Percentiles rank a stretch among this genome's conserved stretches.
These are phyloP conservation scores for Taeniopygia guttata DNA, from an alignment of 2,797 vertebrate genomes.

Conservation along the genomic window DNA sequence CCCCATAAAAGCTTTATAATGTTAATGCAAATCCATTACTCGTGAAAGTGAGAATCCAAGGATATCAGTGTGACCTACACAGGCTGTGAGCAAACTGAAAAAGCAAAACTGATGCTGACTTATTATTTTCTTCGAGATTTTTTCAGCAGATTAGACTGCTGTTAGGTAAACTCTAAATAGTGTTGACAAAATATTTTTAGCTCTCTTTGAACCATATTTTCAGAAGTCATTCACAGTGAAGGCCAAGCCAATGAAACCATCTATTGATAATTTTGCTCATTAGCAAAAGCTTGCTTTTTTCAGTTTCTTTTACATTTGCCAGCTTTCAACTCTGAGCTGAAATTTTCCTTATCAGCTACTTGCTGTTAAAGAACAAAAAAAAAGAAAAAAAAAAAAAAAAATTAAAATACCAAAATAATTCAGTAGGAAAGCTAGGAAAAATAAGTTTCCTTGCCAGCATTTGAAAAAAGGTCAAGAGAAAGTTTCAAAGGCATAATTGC, in stretches of 20 bases:
- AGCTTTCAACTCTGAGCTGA: not conserved
- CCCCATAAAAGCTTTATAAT: not conserved
- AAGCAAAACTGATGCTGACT: not conserved
- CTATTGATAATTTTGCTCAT: not conserved
- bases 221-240: not conserved
- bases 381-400: not conserved
- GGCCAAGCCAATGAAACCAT: not conserved
- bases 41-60: not conserved
- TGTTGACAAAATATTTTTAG: not conserved
- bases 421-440: not conserved
- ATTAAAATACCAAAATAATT: not conserved
- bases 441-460: not conserved
- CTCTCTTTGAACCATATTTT: not conserved
- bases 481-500: not conserved
- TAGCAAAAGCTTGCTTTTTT: not conserved
- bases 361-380: not conserved
- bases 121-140: not conserved
- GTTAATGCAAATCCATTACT: not conserved
- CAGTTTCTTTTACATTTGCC: not conserved
- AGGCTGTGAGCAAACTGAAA: not conserved
- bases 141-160: not conserved
- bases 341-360: not conserved
- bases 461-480: not conserved
- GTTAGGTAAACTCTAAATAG: not conserved
- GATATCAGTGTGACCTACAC: not conserved